Conservation (phyloP, 1,140 invertebrate genomes). For the Carcinoscorpius rotundicauda region DNA sequence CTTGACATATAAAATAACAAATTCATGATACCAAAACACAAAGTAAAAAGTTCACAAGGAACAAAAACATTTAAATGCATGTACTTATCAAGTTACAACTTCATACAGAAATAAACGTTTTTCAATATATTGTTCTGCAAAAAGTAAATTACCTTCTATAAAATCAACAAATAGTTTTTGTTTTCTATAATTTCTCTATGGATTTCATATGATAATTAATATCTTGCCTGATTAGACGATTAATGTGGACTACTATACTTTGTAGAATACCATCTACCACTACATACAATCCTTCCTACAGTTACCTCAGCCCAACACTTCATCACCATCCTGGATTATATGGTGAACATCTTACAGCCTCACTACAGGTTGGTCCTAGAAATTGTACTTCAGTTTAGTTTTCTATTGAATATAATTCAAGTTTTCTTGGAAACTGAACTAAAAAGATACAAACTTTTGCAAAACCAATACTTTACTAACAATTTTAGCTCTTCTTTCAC, state of each 20-base stretch:
- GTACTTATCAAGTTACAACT: no score
- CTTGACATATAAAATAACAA: no score
- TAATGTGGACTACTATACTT: constrained; percentile 15
- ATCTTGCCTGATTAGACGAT: neutral
- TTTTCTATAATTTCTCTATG: neutral
- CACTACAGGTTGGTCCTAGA: constrained; percentile 49
- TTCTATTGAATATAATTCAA: neutral
- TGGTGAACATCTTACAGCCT: constrained; percentile 56
- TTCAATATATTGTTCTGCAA: neutral
- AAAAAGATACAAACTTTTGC: neutral
- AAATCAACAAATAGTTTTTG: neutral
- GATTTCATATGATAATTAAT: no score
- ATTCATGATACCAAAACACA: no score
- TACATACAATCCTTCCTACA: constrained; percentile 8
- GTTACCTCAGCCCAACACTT: constrained; percentile 45
- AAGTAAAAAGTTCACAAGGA: no score
- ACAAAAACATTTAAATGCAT: no score
- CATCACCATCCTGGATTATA: constrained; percentile 56
- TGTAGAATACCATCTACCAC: constrained; percentile 11
- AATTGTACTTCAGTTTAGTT: neutral
- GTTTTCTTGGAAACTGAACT: neutral
- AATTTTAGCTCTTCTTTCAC: no score
- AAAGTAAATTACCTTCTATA: neutral
- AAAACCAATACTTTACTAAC: neutral
- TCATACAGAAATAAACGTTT: no score